Conservation (phyloP, 2,888 invertebrate species). For the Nephrotoma guestfalica region DNA sequence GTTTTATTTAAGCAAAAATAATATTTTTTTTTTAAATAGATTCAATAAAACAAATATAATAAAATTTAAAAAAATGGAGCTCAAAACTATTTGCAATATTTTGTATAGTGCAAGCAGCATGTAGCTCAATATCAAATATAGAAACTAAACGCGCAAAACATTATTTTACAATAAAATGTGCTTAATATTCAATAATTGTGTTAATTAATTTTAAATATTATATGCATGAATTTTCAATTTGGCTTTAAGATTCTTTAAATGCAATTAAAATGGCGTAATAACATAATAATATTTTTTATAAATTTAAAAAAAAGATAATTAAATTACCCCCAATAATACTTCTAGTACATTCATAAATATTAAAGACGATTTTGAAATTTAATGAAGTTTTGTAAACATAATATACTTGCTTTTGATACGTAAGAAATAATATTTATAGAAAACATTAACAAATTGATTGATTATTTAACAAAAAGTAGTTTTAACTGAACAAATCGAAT, state of each 20-base stretch:
- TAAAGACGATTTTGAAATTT: too few relatives aligned
- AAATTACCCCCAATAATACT: too few relatives aligned
- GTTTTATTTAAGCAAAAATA: background rate
- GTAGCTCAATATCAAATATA: background rate
- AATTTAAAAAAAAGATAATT: too few relatives aligned
- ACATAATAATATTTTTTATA: too few relatives aligned
- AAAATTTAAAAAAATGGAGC: slow-evolving; percentile 3
- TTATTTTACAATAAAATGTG: background rate
- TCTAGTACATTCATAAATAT: too few relatives aligned
- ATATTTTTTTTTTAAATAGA: background rate
- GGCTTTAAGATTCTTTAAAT: background rate
- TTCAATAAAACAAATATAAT: background rate
- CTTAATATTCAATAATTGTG: background rate
- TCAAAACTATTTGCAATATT: slow-evolving; percentile 3
- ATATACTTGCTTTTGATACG: too few relatives aligned
- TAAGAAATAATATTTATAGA: too few relatives aligned
- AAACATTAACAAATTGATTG: too few relatives aligned
- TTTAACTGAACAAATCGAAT: too few relatives aligned
- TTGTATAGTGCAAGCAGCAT: background rate
- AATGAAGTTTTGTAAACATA: too few relatives aligned
- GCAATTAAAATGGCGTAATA: background rate
- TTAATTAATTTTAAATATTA: background rate
- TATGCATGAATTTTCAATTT: background rate
- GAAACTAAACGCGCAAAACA: background rate
- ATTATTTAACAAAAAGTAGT: too few relatives aligned